Evolutionary conservation across 2,113 vertebrate genomes (phyloP).

Genomic region (Epinephelus cyanopodus): DNA sequence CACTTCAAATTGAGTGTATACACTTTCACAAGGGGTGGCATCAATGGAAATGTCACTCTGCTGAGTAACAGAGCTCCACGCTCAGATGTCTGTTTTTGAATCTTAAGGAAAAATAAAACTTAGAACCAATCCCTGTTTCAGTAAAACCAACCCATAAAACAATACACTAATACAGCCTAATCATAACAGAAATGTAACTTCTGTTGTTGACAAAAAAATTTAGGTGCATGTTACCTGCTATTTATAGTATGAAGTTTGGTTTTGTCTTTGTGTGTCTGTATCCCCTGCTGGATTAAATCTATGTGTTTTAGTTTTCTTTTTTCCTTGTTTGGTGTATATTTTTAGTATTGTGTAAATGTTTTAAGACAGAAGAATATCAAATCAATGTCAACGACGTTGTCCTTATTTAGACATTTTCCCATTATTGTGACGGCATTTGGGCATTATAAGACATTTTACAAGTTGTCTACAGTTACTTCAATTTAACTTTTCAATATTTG

Average conservation of each 20-base stretch:
- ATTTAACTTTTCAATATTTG: too few species aligned
- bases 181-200: neutral
- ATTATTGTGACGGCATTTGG: constrained; percentile 2
- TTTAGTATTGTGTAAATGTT: neutral
- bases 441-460: neutral
- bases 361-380: neutral
- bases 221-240: neutral
- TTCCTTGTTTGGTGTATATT: neutral
- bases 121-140: too few species aligned
- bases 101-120: neutral
- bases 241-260: neutral
- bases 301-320: neutral
- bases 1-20: neutral
- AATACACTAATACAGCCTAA: neutral
- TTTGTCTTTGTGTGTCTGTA: neutral
- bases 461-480: too few species aligned
- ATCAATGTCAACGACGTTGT: neutral
- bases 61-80: neutral
- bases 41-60: neutral
- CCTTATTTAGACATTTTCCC: neutral
- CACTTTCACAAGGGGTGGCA: neutral
- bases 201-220: neutral
- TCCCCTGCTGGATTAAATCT: neutral
- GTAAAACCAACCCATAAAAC: neutral
- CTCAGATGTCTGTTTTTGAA: neutral